Conservation (phyloP, 2,888 invertebrate species). For the Lutraria lutraria region DNA sequence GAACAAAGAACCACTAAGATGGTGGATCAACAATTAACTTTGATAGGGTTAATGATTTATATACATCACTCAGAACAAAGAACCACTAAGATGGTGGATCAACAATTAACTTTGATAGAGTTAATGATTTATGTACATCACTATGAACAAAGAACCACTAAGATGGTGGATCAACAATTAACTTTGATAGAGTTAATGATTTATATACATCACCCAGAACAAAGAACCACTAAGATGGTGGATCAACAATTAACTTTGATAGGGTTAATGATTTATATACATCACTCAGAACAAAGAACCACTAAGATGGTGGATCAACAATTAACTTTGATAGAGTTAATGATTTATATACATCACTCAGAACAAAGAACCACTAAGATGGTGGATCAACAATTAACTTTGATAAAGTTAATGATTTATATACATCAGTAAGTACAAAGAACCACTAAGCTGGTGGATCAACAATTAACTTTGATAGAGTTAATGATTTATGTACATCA, state of each 20-base stretch:
- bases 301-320: slow-evolving; percentile 68
- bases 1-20: too few relatives aligned
- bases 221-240: too few relatives aligned
- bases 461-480: slow-evolving; percentile 78
- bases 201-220: slow-evolving; percentile 52
- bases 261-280: slow-evolving; percentile 68
- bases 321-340: slow-evolving; percentile 79
- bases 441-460: too few relatives aligned
- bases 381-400: slow-evolving; percentile 77
- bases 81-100: slow-evolving; percentile 67
- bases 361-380: too few relatives aligned
- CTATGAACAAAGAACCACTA: too few relatives aligned
- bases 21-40: slow-evolving; percentile 77
- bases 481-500: slow-evolving; percentile 64
- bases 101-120: slow-evolving; percentile 78
- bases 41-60: slow-evolving; percentile 73
- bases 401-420: slow-evolving; percentile 73
- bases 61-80: slow-evolving; percentile 48
- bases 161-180: slow-evolving; percentile 72
- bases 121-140: slow-evolving; percentile 64
- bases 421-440: slow-evolving; percentile 49
- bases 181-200: slow-evolving; percentile 77
- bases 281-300: slow-evolving; percentile 49
- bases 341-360: slow-evolving; percentile 52
- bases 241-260: slow-evolving; percentile 78